Base-by-base conservation (phyloP, 2,797 vertebrate genomes). In the Poeciliopsis presidionis region DNA sequence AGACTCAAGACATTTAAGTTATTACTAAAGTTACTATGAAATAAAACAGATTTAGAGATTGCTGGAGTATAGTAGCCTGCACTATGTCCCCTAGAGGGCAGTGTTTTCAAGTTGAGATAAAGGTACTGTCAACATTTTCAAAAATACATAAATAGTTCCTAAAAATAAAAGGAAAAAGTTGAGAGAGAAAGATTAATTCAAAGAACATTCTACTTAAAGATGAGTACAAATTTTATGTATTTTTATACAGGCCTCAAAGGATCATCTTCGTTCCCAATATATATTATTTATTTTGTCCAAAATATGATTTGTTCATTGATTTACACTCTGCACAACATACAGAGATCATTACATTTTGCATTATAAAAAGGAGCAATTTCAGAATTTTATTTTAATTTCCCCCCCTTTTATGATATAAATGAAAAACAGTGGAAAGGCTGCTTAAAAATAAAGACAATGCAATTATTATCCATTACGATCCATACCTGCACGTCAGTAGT, bases 401-500 rank as follows among this genome's bases (percentile, higher is more conserved):
- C 55, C 11, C 13, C 28, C 28, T 30, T 61, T 5, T 22, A 39
- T 20, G 22, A 9, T 39, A 18, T 22, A 65, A 61, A 25, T 5
- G 8, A 65, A 43, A 69, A 70, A 71, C 25, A 14, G 25, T 28
- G 6, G 41, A 45, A 45, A 28, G 12, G 11, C 9, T 25, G 22
- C 5, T 69, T 43, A 6, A 69, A 45, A 45, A 70, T n/a, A 45
- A 45, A 45, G 41, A 28, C 41, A 45, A 25, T n/a, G 61, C 2
- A 25, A n/a, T 43, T 43, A 43, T 46, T 71, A 5, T 28, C 12
- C 57, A 28, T 9, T 28, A 16, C 43, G 13, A 12, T 63, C 20
- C 53, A 47, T 93, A 93, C 91, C 92, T 92, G 83, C 30, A 77
- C 73, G 59, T 91, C 41, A 87, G 77, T 45, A 80, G 79, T 57